Evolutionary conservation across 2,113 vertebrate genomes (phyloP).

Genomic region (Sylvietta virens): DNA sequence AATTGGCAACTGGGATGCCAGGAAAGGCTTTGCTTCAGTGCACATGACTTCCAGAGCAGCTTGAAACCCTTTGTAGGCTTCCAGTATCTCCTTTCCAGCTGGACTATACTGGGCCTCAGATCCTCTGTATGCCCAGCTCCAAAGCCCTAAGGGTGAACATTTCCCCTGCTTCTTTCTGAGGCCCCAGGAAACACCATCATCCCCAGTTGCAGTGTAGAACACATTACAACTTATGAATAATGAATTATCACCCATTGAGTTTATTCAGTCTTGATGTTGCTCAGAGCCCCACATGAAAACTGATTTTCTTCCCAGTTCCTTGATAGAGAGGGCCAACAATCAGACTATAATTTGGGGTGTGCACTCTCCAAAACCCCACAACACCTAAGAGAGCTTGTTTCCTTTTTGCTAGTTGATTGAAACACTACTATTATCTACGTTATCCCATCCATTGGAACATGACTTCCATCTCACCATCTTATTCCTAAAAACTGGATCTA

Average conservation of each 20-base stretch:
- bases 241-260: not conserved
- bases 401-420: not conserved
- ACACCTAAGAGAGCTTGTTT: not conserved
- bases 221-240: not conserved
- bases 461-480: not conserved
- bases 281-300: not conserved
- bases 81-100: not conserved
- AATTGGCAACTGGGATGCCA: rapidly evolving
- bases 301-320: not conserved
- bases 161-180: not conserved
- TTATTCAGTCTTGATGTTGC: not conserved
- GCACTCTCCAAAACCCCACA: not conserved
- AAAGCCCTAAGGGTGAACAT: not conserved
- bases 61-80: not conserved
- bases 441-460: not conserved
- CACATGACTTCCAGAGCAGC: not conserved
- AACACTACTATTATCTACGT: not conserved
- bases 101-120: not conserved
- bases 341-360: not conserved
- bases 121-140: not conserved
- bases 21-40: not conserved
- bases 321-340: too few relatives aligned
- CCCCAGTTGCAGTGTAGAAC: not conserved
- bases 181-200: not conserved
- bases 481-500: not conserved